Evolutionary conservation across 1,140 invertebrate genomes (phyloP).

Genomic region (Drusus annulatus): DNA sequence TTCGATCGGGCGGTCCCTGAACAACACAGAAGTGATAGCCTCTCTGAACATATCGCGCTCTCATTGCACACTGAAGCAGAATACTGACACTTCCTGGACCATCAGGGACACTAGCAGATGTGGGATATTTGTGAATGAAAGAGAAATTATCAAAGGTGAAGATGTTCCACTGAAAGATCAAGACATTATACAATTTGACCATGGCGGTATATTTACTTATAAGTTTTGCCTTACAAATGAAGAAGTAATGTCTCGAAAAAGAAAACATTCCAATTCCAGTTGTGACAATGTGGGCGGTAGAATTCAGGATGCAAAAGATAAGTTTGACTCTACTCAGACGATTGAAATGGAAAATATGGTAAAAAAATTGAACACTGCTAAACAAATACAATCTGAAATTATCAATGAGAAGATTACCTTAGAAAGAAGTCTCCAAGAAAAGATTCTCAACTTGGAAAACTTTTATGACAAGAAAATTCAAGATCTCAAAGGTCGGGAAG

Average conservation of each 20-base stretch:
- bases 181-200: slow-evolving; percentile 71
- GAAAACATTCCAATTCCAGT: slow-evolving; percentile 63
- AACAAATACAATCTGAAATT: slow-evolving; percentile 64
- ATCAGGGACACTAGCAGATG: slow-evolving; percentile 63
- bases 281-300: slow-evolving; percentile 60
- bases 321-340: slow-evolving; percentile 70
- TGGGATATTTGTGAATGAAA: slow-evolving; percentile 69
- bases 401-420: slow-evolving; percentile 51
- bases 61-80: slow-evolving; percentile 69
- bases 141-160: slow-evolving; percentile 62
- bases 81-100: slow-evolving; percentile 62
- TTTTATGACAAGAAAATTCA: slow-evolving; percentile 68
- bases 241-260: slow-evolving; percentile 63
- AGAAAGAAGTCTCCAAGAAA: slow-evolving; percentile 64
- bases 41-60: slow-evolving; percentile 70
- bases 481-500: slow-evolving; percentile 68
- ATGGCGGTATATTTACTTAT: slow-evolving; percentile 67
- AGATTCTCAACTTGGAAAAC: slow-evolving; percentile 66
- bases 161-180: slow-evolving; percentile 62
- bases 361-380: slow-evolving; percentile 65
- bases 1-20: slow-evolving; percentile 68
- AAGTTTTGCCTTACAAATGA: slow-evolving; percentile 61
- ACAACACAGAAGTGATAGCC: slow-evolving; percentile 68
- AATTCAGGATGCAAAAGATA: slow-evolving; percentile 68
- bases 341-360: slow-evolving; percentile 65